Percentiles rank a stretch among this genome's conserved stretches.
These are phyloP conservation scores for Lumbricus terrestris DNA, from an alignment of 2,888 invertebrate genomes.

Conservation along the genomic window DNA sequence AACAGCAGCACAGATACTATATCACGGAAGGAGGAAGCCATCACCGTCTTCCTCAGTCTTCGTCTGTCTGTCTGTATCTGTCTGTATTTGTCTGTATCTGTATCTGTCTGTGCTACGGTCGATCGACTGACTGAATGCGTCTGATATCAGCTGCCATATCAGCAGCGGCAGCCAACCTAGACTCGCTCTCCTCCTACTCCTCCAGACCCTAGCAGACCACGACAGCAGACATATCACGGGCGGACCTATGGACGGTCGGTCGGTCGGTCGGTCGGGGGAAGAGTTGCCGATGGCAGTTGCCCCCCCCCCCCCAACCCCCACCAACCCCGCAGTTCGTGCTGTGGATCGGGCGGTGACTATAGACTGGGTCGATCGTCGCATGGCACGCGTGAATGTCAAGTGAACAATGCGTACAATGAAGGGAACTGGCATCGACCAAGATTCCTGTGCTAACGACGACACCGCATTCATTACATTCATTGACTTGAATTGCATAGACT, in stretches of 20 bases:
- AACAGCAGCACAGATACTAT: neutral
- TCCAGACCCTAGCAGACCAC: neutral
- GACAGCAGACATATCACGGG: no score
- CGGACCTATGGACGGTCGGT: neutral
- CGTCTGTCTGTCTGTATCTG: no score
- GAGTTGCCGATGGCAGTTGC: neutral
- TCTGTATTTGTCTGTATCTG: no score
- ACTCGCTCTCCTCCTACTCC: neutral
- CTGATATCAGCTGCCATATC: neutral
- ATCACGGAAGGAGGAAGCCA: neutral
- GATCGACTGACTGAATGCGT: neutral
- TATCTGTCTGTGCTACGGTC: no score
- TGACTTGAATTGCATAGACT: neutral
- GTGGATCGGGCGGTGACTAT: neutral
- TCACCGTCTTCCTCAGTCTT: neutral
- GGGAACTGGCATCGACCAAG: no score
- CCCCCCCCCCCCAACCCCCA: no score
- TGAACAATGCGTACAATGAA: neutral
- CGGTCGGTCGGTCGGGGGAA: neutral
- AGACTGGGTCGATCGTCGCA: neutral
- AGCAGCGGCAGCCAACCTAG: slow-evolving; percentile 9
- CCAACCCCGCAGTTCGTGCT: neutral
- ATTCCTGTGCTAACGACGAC: no score
- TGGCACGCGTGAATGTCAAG: neutral
- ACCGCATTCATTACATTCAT: neutral